Evolutionary conservation across 2,888 invertebrate genomes (phyloP), one percentile per base, ranked within the genome.

Genomic region (Eupithecia vulgata): DNA sequence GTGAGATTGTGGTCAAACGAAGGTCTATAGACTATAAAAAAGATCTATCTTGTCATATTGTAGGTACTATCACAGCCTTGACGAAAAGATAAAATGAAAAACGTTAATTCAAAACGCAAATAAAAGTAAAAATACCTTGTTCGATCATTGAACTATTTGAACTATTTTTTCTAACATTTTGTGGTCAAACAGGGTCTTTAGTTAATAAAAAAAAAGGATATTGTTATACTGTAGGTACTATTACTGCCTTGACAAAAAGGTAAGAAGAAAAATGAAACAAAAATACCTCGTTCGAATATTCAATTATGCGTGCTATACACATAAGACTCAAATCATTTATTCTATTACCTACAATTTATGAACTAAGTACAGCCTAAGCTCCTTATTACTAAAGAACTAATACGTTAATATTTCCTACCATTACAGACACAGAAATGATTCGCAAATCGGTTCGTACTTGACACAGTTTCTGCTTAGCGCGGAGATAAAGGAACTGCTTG

Each of bases 391-490:
- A 67, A 67, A 48, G 37, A 21, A 66, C 48, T 67, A 67, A 45
- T 34, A 65, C 40, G 65, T 40, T 37, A 17, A 37, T 65, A 70
- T 67, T 74, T 75, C 76, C 75, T 76, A 48, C 75, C 75, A 68
- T 64, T 71, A 74, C 79, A 82, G 83, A 86, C 83, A 82, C 81
- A 82, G 82, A 85, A 87, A 87, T 88, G 84, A 89, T 82, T 88
- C 87, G 86, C 81, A 83, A 75, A 84, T 81, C 74, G 73, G 69
- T 80, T 75, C 77, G 87, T 79, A 82, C 89, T 87, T 90, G 90
- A 89, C 90, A 88, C 75, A 88, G 81, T 78, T 86, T 72, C 72
- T 64, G 79, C 79, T 81, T 79, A 80, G 66, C 66, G 79, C 75
- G 71, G 76, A 76, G 78, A 74, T 78, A 40, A 67, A 79, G 80